Evolutionary conservation across 1,140 invertebrate genomes (phyloP).

Genomic region (Akabosia matsudoensis): DNA sequence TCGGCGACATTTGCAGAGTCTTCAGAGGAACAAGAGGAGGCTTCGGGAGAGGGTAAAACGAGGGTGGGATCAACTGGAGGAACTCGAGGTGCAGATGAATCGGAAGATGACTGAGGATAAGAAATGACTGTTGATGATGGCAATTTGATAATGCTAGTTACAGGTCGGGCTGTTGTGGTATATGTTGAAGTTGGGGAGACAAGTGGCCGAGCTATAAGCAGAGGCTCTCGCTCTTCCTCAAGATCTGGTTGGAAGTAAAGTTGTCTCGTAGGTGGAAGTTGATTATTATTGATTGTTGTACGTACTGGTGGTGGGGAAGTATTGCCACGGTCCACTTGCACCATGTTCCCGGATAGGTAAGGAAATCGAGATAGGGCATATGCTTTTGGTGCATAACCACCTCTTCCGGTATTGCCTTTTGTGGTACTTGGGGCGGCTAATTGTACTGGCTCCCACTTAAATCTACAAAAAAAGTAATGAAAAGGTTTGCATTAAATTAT

Average conservation of each 20-base stretch:
- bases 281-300: neutral
- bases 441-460: constrained; percentile 28
- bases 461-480: constrained; percentile 18
- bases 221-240: neutral
- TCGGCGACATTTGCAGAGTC: neutral
- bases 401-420: constrained; percentile 4
- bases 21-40: neutral
- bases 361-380: neutral
- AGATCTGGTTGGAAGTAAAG: neutral
- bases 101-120: neutral
- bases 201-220: neutral
- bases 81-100: neutral
- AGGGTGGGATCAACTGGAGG: neutral
- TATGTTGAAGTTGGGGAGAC: neutral
- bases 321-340: neutral
- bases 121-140: neutral
- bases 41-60: neutral
- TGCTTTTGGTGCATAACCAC: constrained; percentile 15
- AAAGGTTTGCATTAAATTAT: too few species aligned
- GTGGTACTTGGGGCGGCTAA: neutral
- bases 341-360: neutral
- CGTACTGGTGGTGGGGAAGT: neutral
- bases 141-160: neutral
- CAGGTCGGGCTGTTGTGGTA: neutral
- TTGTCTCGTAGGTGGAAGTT: neutral